Evolutionary conservation across 2,113 vertebrate genomes (phyloP), one percentile per base, ranked within the genome.

Genomic region (Oxygymnocypris stewartii): DNA sequence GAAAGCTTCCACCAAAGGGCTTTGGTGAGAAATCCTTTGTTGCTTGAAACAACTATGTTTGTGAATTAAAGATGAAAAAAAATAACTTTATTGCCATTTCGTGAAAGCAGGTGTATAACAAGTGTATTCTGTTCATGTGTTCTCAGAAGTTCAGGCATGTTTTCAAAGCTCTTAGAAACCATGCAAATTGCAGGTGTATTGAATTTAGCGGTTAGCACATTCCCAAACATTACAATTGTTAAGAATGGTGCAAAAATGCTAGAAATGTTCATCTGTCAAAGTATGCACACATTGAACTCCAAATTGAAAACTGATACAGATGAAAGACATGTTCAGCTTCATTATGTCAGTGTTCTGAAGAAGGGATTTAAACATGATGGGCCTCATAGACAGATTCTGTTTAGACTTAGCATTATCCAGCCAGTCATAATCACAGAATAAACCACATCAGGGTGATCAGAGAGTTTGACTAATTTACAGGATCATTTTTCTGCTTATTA

Each of bases 1-100:
- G 6, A 40, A 96, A 96, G 95, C 95, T 96, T 96, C 94, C 96
- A 97, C 97, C 97, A 97, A 98, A 97, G 96, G 96, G 95, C 94
- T 96, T 95, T 93, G 94, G 96, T 95, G 96, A 95, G 95, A 95
- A 96, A 96, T 96, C 97, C 94, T 96, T 47, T 96, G 95, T 96
- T 96, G 96, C 96, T 96, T 96, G 96, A 95, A 94, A 93, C 94
- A 92, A 95, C 95, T 92, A 94, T 95, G 95, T 95, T 93, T 94
- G 94, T 95, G 94, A 84, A 90, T 85, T 88, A 89, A 89, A 95
- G 94, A 95, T 96, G 57, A 74, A 65, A 87, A 85, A 87, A 85
- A 85, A 54, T 0, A 35, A 12, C 28, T 71, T 78, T 63, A 40
- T 79, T 49, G 49, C 4, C 20, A 59, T 54, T 84, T 84, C 0